A percentile compares a stretch with the other conserved stretches of the same genome.
Evolutionary conservation across 2,797 vertebrate species (phyloP).

Genomic region (Nothura maculosa): DNA sequence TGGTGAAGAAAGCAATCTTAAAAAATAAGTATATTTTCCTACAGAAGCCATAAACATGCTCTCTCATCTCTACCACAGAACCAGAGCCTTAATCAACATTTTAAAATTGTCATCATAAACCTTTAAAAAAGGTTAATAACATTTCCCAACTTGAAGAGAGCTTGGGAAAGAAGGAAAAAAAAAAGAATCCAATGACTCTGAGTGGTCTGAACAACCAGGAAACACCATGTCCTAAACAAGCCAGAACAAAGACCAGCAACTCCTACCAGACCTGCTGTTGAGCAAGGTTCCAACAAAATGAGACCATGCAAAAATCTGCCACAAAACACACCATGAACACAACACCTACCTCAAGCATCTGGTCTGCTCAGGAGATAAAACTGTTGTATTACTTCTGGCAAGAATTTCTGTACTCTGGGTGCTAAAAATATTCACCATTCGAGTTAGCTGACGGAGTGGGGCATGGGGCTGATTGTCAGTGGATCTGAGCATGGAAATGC

Average conservation of each 20-base stretch:
- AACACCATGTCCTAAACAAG: not conserved
- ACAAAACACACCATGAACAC: not conserved
- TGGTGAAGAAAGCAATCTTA: not conserved
- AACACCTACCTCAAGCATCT: not conserved
- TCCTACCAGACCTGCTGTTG: not conserved
- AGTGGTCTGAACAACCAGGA: not conserved
- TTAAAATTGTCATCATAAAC: not conserved
- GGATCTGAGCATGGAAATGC: not conserved
- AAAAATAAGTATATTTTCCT: not conserved
- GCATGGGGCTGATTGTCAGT: rapidly evolving
- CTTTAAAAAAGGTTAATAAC: conserved; percentile 22
- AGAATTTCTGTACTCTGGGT: not conserved
- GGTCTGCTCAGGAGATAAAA: not conserved
- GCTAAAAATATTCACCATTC: not conserved
- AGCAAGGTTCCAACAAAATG: not conserved
- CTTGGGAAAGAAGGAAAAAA: not conserved
- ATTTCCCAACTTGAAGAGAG: not conserved
- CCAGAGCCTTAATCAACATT: not conserved
- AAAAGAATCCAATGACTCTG: not conserved
- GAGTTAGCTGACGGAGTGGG: not conserved
- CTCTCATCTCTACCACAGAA: not conserved
- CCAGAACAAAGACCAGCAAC: not conserved
- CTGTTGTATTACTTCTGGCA: not conserved
- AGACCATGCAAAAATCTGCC: not conserved
- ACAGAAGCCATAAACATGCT: not conserved